Evolutionary conservation across 37 sponge, comb jelly and placozoan species (phyloP).

Genomic region (Sycon ciliatum): DNA sequence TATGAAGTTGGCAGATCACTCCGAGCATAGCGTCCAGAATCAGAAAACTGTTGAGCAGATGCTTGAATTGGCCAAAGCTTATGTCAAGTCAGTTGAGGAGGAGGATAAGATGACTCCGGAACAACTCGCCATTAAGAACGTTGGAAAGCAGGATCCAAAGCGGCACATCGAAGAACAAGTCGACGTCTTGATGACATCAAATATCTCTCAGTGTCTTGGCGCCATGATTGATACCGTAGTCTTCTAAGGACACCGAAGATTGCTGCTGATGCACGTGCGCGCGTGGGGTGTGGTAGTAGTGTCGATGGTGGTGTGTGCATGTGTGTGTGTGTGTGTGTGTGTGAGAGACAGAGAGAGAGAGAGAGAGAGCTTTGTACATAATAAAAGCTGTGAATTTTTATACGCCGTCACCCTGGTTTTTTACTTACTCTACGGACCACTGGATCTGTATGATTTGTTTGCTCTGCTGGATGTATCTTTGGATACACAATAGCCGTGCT

Average conservation of each 20-base stretch:
- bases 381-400: no score
- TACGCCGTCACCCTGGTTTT: no score
- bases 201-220: conserved; percentile 90
- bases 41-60: conserved; percentile 87
- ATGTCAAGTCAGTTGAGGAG: conserved; percentile 88
- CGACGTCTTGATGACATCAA: conserved; percentile 76
- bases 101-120: conserved; percentile 84
- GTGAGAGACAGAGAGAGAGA: no score
- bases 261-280: no score
- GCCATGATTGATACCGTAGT: conserved; percentile 97
- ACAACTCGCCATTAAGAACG: conserved; percentile 90
- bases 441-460: no score
- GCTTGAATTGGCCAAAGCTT: conserved; percentile 77
- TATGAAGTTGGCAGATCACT: conserved; percentile 71
- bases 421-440: no score
- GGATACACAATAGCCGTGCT: no score
- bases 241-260: conserved; percentile 49
- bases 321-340: no score
- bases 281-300: no score
- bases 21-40: conserved; percentile 63
- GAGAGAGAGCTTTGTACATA: no score
- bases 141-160: conserved; percentile 98
- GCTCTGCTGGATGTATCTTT: no score
- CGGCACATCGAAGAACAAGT: conserved; percentile 96
- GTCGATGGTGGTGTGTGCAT: no score